Base-by-base conservation (phyloP, 2,797 vertebrate genomes). In the Xiphophorus birchmanni region DNA sequence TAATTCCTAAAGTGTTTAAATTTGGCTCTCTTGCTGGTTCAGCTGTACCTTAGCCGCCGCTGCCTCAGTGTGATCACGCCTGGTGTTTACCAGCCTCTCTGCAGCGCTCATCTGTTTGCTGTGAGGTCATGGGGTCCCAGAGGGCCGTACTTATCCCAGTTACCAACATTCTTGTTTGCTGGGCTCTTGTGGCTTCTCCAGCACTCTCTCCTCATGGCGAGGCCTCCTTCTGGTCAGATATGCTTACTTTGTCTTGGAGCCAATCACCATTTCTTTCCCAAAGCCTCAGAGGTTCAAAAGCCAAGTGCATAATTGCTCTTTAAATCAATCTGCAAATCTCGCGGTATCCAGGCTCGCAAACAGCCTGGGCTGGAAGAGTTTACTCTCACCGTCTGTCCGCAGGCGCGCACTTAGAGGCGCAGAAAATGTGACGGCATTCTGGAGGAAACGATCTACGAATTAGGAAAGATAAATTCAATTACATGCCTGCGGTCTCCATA, bases 281-380 rank as follows among this genome's bases (percentile, higher is more conserved):
- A 94, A 95, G 92, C 93, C 92, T 94, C 94, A 93, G 91, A 91
- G 92, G 91, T 92, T 93, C 92, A 94, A 92, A 95, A 94, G 93
- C 94, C 92, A 94, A 95, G 93, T 95, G 95, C 89, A 93, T 95
- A 94, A 95, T 94, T 95, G 91, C 89, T 92, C 91, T 90, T 89
- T 94, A 94, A 92, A 93, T 96, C 94, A 93, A 94, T 94, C 91
- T 94, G 90, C 89, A 93, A 93, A 94, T 93, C 90, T 92, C 32
- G 91, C 79, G 92, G 92, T 93, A 93, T 93, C 82, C 60, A 48
- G 86, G 90, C 86, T 74, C 21, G 90, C 92, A 94, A 92, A 93
- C 88, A 91, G 82, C 93, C 93, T 79, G 90, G 88, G 90, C 91
- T 89, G 82, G 90, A 84, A 89, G 84, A 85, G 54, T 87, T 92